Evolutionary conservation across 2,797 vertebrate species (phyloP), one percentile per base, ranked within the genome.

Genomic region (Columba guinea): DNA sequence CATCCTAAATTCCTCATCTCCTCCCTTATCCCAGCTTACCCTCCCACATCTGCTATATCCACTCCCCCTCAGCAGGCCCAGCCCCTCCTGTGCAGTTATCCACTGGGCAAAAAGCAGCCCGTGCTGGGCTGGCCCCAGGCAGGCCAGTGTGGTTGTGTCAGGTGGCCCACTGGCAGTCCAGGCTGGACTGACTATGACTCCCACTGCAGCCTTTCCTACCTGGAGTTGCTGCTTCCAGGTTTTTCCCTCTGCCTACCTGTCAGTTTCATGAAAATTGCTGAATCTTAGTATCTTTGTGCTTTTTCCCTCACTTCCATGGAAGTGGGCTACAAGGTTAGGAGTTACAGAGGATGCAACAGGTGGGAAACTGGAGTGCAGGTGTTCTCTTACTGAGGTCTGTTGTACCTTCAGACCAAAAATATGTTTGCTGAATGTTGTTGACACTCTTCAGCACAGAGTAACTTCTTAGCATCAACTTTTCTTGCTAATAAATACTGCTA

Each of bases 41-140:
- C 26, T 80, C 16, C 71, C 68, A 63, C 26, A 68, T 48, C 18
- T 14, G 51, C 30, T 68, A 4, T 28, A 49, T 28, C 28, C 62
- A 21, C 30, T 78, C 11, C 21, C 14, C 44, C 19, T 75, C 84
- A 30, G n/a, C 20, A 56, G 23, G 26, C 56, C 60, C 59, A 80
- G 32, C 10, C 39, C 68, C 18, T 68, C 7, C 23, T 69, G n/a
- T 68, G 49, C 46, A 67, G 1, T 24, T 53, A 10, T 21, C 44
- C 49, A 28, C 24, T 44, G 48, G 62, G 37, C 48, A 58, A 78
- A 78, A 53, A 75, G 28, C 70, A 75, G 41, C 13, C 22, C 23
- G 9, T 0, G 0, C 37, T n/a, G 7, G 19, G 39, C 34, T n/a
- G 51, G 35, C 21, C 52, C 21, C 22, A 35, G 5, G 34, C 56